These are phyloP conservation scores for Machimus rusticus DNA, from an alignment of 2,888 invertebrate genomes.

Conservation along the genomic window DNA sequence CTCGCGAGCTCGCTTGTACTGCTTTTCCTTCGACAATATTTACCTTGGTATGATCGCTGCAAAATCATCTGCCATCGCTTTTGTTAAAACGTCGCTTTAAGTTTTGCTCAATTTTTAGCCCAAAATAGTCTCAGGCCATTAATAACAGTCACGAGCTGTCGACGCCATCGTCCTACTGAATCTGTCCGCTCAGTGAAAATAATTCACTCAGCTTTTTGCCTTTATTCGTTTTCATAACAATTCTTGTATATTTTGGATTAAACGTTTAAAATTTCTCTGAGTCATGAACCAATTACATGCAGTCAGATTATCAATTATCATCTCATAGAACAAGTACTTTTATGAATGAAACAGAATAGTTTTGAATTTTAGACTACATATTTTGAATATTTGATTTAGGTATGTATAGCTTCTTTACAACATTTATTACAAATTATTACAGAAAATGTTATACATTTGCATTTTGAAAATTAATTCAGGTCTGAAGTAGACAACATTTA, in stretches of 20 bases:
- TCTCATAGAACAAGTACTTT: not conserved
- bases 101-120: not conserved
- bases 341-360: not conserved
- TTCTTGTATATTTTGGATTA: not conserved
- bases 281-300: not conserved
- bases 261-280: not conserved
- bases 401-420: too few species aligned
- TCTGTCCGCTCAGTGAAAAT: slow-evolving; percentile 5
- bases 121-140: slow-evolving; percentile 32
- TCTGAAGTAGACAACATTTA: too few species aligned
- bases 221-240: not conserved
- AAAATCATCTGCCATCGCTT: slow-evolving; percentile 19
- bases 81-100: slow-evolving; percentile 25
- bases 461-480: too few species aligned
- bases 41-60: slow-evolving; percentile 17
- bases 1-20: not conserved
- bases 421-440: too few species aligned
- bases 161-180: slow-evolving; percentile 28
- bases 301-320: not conserved
- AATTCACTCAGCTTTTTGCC: not conserved
- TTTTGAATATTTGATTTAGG: not conserved
- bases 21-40: not conserved
- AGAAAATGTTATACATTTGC: too few species aligned
- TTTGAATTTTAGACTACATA: not conserved
- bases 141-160: slow-evolving; percentile 34